These are phyloP conservation scores for Gnatocerus cornutus DNA, from an alignment of 2,888 invertebrate genomes.

Conservation along the genomic window DNA sequence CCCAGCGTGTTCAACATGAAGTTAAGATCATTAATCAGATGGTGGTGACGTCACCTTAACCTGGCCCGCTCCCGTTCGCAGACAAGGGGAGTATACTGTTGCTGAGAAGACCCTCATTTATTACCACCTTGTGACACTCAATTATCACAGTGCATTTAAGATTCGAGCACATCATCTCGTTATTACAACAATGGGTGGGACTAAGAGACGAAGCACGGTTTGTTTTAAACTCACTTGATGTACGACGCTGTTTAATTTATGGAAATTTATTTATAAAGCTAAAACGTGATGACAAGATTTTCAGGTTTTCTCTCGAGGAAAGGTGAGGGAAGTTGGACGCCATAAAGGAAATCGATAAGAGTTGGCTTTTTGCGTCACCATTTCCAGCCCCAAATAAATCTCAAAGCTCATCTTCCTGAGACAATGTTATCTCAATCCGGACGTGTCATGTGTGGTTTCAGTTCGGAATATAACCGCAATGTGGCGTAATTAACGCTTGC, in stretches of 20 bases:
- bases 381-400: not conserved
- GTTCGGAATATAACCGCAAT: constrained; percentile 62
- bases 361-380: too few species aligned
- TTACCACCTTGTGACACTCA: constrained; percentile 65
- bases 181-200: constrained; percentile 41
- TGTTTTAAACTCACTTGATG: constrained; percentile 13
- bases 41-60: constrained; percentile 60
- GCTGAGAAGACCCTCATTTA: constrained; percentile 62
- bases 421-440: constrained; percentile 32
- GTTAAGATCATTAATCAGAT: constrained; percentile 70
- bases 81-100: constrained; percentile 39
- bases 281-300: constrained; percentile 9
- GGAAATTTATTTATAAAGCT: constrained; percentile 33
- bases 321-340: not conserved
- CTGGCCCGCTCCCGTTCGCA: constrained; percentile 49
- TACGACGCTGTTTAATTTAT: constrained; percentile 25
- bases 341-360: constrained; percentile 1
- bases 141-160: constrained; percentile 64
- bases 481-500: constrained; percentile 67
- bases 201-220: constrained; percentile 14
- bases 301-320: constrained; percentile 5
- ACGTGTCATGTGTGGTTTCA: constrained; percentile 49
- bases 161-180: constrained; percentile 56
- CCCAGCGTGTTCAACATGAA: constrained; percentile 68
- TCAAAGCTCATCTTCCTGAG: constrained; percentile 1